Percentiles rank a stretch among this genome's conserved stretches.
These are phyloP conservation scores for Tribolium freemani DNA, from an alignment of 2,888 invertebrate genomes.

Conservation along the genomic window DNA sequence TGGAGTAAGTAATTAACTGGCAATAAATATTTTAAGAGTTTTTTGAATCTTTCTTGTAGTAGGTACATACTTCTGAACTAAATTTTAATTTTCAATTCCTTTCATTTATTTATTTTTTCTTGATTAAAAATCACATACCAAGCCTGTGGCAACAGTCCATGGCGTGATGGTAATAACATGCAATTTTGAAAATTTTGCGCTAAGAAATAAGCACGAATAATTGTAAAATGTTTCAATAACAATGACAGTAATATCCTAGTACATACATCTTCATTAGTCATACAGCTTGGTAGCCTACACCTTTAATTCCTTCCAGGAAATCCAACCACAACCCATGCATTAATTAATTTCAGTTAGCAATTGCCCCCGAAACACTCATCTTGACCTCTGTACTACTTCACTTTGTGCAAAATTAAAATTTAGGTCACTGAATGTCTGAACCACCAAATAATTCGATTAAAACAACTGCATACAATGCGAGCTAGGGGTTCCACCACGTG, in stretches of 20 bases:
- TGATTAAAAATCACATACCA: background rate
- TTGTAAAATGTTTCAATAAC: background rate
- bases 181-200: background rate
- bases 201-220: background rate
- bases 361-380: too few relatives aligned
- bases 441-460: background rate
- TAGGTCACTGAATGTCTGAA: slow-evolving; percentile 6
- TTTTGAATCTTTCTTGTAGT: too few relatives aligned
- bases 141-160: background rate
- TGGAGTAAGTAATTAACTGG: too few relatives aligned
- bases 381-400: background rate
- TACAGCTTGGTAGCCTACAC: background rate
- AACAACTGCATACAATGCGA: slow-evolving; percentile 1
- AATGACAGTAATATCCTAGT: background rate
- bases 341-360: too few relatives aligned
- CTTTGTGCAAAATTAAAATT: slow-evolving; percentile 4
- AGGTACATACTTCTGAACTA: too few relatives aligned
- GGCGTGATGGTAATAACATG: background rate
- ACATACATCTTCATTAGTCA: background rate
- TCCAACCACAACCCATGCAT: too few relatives aligned
- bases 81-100: too few relatives aligned
- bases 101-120: too few relatives aligned
- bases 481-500: background rate
- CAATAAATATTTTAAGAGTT: too few relatives aligned
- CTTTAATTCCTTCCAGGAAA: too few relatives aligned